A percentile compares a stretch with the other conserved stretches of the same genome.
Conservation (phyloP, 2,797 vertebrate species). For the Platyrinchus mystaceus region DNA sequence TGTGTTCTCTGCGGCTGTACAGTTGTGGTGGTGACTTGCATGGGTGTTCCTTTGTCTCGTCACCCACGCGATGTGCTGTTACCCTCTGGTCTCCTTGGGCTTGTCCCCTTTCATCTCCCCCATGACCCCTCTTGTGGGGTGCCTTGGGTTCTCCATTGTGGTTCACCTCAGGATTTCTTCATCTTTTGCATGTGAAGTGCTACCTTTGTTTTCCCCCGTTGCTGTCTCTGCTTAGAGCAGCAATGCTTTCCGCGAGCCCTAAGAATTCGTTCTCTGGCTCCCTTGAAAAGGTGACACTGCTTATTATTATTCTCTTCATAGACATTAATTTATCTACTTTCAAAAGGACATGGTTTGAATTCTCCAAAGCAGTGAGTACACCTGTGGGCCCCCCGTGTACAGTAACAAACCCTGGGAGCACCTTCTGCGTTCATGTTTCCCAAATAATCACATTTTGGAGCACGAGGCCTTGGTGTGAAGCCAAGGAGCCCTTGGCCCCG, state of each 20-base stretch:
- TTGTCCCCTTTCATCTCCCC: not conserved
- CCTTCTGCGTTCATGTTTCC: not conserved
- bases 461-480: not conserved
- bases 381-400: not conserved
- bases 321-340: not conserved
- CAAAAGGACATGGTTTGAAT: not conserved
- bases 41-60: not conserved
- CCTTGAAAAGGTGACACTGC: not conserved
- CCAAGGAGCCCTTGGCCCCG: not conserved
- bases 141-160: not conserved
- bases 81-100: not conserved
- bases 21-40: not conserved
- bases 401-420: not conserved
- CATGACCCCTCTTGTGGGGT: rapidly evolving
- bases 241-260: rapidly evolving
- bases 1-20: not conserved
- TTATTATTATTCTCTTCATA: not conserved
- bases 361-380: not conserved
- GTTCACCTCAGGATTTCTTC: not conserved
- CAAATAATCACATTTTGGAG: not conserved
- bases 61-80: not conserved
- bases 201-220: not conserved
- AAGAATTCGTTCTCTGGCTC: not conserved
- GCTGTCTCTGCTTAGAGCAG: not conserved
- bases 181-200: not conserved